Base-by-base conservation (phyloP, 2,797 vertebrate species). In the Sebastes alutus region DNA sequence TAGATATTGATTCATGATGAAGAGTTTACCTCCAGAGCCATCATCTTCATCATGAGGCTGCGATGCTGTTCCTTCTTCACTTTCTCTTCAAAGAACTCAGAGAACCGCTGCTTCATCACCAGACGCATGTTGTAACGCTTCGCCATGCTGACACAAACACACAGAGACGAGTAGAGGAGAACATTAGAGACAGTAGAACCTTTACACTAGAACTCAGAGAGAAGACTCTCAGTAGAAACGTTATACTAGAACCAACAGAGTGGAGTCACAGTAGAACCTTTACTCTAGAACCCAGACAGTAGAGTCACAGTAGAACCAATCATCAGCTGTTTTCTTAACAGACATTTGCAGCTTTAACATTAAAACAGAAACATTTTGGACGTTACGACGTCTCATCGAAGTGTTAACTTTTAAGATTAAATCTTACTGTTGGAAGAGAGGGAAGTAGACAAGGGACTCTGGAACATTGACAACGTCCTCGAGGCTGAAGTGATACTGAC, bases 381-480 rank as follows among this genome's bases (percentile, higher is more conserved):
- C 25, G 14, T 54, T 22, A 10, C 4, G 9, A 11, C n/a, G 3
- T 59, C 56, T 29, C 7, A 59, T 14, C 27, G 13, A 60, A 30
- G 58, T 30, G 58, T 62, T 62, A n/a, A 33, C 20, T 68, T 5
- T 13, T 61, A 35, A 5, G 22, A 30, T 20, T 1, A 2, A 2
- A 49, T 94, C 98, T 97, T 95, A 99, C 98, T 98, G 97, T 88
- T 96, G 96, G 32, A 99, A 91, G 32, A 99, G 94, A 2, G 98
- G 98, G 79, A 99, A 99, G 91, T 99, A 99, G 75, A 99, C 98
- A 52, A 99, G 95, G 92, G 99, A 99, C 91, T 99, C 98, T 0
- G 98, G 98, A 6, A 99, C 97, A 73, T 99, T 93, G 73, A 99
- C 98, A 1, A 99, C 98, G 12, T 96, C 97, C 94, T 99, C 97